These are phyloP conservation scores for Hippoglossus stenolepis DNA, from an alignment of 2,113 vertebrate genomes.

Conservation along the genomic window DNA sequence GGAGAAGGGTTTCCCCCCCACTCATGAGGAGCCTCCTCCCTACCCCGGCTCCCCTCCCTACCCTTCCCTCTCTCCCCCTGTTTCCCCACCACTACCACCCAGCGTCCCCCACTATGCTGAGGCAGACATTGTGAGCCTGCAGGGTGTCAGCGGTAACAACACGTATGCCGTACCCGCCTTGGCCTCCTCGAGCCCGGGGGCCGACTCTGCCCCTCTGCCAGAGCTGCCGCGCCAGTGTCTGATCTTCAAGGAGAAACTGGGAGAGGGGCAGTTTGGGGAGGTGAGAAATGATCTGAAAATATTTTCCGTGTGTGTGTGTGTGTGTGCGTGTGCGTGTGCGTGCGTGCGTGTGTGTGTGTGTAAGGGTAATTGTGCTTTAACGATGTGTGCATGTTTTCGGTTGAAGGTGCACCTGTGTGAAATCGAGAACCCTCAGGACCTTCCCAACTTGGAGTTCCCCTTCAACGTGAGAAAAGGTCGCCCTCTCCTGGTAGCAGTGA, in stretches of 20 bases:
- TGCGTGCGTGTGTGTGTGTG: not conserved
- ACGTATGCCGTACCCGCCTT: slow-evolving; percentile 92
- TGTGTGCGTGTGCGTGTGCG: not conserved
- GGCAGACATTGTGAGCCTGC: slow-evolving; percentile 93
- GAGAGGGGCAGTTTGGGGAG: slow-evolving; percentile 96
- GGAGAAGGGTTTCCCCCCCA: slow-evolving; percentile 79
- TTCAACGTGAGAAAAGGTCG: slow-evolving; percentile 90
- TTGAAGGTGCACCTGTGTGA: slow-evolving; percentile 93
- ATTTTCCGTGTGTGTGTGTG: too few relatives aligned
- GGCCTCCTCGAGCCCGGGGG: slow-evolving; percentile 79
- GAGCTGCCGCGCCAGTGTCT: slow-evolving; percentile 90
- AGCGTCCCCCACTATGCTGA: slow-evolving; percentile 95
- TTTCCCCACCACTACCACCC: slow-evolving; percentile 80
- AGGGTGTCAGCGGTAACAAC: slow-evolving; percentile 93
- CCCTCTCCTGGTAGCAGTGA: slow-evolving; percentile 92
- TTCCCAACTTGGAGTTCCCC: slow-evolving; percentile 87
- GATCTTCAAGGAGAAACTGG: slow-evolving; percentile 93
- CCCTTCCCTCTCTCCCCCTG: slow-evolving; percentile 77
- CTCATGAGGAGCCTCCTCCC: slow-evolving; percentile 80
- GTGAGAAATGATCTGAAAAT: slow-evolving; percentile 63
- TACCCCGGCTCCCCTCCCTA: slow-evolving; percentile 84
- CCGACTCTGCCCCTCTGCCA: slow-evolving; percentile 85
- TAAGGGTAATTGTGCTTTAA: slow-evolving; percentile 17
- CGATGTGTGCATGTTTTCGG: not conserved
- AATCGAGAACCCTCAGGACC: slow-evolving; percentile 90